Evolutionary conservation across 2,888 invertebrate species (phyloP), one percentile per base, ranked within the genome.

Genomic region (Muschampia plurimacula): DNA sequence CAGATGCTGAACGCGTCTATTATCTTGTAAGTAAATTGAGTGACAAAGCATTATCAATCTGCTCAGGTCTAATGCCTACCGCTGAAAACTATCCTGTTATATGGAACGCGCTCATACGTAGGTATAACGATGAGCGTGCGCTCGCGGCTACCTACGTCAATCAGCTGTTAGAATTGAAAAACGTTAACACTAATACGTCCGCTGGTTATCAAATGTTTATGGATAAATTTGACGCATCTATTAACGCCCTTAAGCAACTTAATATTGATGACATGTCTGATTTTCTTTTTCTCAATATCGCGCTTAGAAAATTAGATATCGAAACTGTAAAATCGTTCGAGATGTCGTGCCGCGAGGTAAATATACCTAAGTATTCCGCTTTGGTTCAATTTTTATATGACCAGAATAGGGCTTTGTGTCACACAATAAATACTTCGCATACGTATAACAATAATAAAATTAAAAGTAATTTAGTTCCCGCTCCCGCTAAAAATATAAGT

Each of bases 241-340:
- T 70, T 28, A n/a, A 52, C n/a, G 63, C 70, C 5, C n/a, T 70
- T 10, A 65, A 70, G 36, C 63, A 70, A 3, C 28, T 70, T 13
- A 65, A 70, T n/a, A 32, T 70, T 22, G 12, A 44, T 57, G 70
- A 70, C 39, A 13, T 64, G 28, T 28, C 70, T n/a, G 70, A 70
- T 12, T 70, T 70, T 70, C 28, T 70, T 5, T 65, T 70, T 57
- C 59, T 70, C 32, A 15, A 65, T 66, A 49, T 71, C 15, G 71
- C 65, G 8, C 39, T 66, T 52, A 52, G n/a, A 59, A 63, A 66
- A 55, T 66, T 71, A 46, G 71, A 71, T 49, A 44, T 44, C 12
- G 71, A 71, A 4, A 57, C 71, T 13, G 64, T 70, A 41, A 52
- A 64, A 32, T 62, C 46, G 41, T 70, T 70, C n/a, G 70, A 70